These are phyloP conservation scores for Leptinotarsa defecta DNA, from an alignment of 1,140 invertebrate genomes.

Conservation along the genomic window DNA sequence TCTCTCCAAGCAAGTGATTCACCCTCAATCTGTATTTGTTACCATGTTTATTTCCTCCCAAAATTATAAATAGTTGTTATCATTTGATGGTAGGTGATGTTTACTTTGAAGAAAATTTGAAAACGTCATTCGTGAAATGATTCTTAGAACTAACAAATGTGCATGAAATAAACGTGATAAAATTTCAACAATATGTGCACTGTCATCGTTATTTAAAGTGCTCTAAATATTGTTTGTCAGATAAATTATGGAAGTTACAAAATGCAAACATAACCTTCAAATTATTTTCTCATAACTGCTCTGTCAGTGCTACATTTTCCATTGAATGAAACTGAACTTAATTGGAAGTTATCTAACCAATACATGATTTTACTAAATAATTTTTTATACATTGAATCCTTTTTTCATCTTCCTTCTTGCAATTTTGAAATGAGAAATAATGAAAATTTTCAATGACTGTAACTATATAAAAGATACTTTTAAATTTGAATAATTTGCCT, in stretches of 20 bases:
- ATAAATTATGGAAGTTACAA: not conserved
- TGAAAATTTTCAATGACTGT: not conserved
- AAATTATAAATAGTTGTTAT: not conserved
- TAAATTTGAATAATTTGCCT: not conserved
- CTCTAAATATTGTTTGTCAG: not conserved
- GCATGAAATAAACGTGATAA: no score
- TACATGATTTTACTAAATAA: not conserved
- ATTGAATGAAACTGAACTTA: not conserved
- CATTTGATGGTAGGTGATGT: not conserved
- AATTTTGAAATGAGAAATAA: not conserved
- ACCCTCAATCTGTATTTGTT: not conserved
- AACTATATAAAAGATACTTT: not conserved
- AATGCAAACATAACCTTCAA: not conserved
- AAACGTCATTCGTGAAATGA: not conserved
- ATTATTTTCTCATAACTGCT: not conserved
- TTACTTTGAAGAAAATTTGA: not conserved
- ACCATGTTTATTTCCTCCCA: not conserved
- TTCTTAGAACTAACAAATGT: not conserved
- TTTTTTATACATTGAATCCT: not conserved
- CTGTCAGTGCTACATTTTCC: no score
- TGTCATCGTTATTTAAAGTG: not conserved
- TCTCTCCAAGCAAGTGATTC: not conserved
- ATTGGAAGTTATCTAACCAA: not conserved
- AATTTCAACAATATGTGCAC: no score
- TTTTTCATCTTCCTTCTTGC: not conserved